Evolutionary conservation across 1,140 invertebrate genomes (phyloP).

Genomic region (Pseudomyrmex pallidus): DNA sequence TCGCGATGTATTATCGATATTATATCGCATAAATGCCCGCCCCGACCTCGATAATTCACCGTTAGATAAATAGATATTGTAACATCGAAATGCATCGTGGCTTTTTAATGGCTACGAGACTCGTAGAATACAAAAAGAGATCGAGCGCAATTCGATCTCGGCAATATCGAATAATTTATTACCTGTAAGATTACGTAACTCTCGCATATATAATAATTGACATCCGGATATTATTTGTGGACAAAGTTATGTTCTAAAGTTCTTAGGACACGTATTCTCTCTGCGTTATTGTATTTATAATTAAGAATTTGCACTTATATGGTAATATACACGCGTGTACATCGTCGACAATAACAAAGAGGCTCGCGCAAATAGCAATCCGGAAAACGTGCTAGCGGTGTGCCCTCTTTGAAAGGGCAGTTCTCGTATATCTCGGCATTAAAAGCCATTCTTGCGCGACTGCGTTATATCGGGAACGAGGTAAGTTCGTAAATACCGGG

Average conservation of each 20-base stretch:
- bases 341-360: too few species aligned
- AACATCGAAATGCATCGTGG: conserved; percentile 35
- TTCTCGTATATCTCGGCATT: conserved; percentile 57
- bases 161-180: conserved; percentile 16
- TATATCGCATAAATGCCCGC: conserved; percentile 26
- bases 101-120: neutral
- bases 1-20: conserved; percentile 60
- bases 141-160: neutral
- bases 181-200: neutral
- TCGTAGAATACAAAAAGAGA: conserved; percentile 22
- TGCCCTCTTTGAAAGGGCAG: conserved; percentile 56
- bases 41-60: conserved; percentile 40
- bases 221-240: conserved; percentile 3
- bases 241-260: neutral
- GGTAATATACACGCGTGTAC: too few species aligned
- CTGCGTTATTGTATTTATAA: neutral
- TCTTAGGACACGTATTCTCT: neutral
- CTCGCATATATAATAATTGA: neutral
- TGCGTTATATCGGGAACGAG: conserved; percentile 5
- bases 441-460: conserved; percentile 35
- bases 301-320: neutral
- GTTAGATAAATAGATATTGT: conserved; percentile 29
- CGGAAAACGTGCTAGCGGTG: neutral
- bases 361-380: neutral
- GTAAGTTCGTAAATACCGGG: conserved; percentile 58